Percentiles rank a stretch among this genome's conserved stretches.
Conservation (phyloP, 2,797 vertebrate genomes). For the Yasuhikotakia modesta region DNA sequence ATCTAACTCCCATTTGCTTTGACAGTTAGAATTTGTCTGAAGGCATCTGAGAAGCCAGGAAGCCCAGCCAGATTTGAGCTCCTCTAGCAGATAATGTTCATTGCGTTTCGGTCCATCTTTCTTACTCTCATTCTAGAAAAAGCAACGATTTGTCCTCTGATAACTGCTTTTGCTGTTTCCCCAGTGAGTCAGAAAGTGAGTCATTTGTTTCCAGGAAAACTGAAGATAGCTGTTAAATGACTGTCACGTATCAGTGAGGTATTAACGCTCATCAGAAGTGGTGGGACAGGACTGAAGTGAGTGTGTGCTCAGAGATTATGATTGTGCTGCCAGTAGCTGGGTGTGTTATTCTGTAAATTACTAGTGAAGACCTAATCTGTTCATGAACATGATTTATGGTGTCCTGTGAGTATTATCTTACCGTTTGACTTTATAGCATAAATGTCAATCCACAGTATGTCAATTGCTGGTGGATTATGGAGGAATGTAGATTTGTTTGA, state of each 20-base stretch:
- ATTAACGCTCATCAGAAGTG: constrained; percentile 6
- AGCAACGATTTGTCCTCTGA: neutral
- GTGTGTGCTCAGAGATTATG: no score
- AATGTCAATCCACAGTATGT: no score
- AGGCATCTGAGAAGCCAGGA: neutral
- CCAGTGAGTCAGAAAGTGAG: constrained; percentile 37
- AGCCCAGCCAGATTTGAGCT: neutral
- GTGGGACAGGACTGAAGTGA: neutral
- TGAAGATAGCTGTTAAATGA: constrained; percentile 19
- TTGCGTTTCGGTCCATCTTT: constrained; percentile 1
- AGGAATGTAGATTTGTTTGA: no score
- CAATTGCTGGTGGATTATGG: no score
- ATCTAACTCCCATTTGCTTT: constrained; percentile 11
- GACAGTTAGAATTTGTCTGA: constrained; percentile 13
- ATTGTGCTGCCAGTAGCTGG: neutral
- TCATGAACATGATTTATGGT: neutral
- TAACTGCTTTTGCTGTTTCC: constrained; percentile 32
- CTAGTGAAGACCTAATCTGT: neutral
- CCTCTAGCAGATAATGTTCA: constrained; percentile 11
- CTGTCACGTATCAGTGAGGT: constrained; percentile 14
- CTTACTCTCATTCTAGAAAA: constrained; percentile 2
- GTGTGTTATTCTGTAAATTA: neutral
- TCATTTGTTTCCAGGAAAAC: constrained; percentile 35
- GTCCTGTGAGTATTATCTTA: no score
- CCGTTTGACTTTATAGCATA: no score